Percentiles rank a stretch among this genome's conserved stretches.
These are phyloP conservation scores for Tauraco erythrolophus DNA, from an alignment of 2,113 vertebrate species.

Conservation along the genomic window DNA sequence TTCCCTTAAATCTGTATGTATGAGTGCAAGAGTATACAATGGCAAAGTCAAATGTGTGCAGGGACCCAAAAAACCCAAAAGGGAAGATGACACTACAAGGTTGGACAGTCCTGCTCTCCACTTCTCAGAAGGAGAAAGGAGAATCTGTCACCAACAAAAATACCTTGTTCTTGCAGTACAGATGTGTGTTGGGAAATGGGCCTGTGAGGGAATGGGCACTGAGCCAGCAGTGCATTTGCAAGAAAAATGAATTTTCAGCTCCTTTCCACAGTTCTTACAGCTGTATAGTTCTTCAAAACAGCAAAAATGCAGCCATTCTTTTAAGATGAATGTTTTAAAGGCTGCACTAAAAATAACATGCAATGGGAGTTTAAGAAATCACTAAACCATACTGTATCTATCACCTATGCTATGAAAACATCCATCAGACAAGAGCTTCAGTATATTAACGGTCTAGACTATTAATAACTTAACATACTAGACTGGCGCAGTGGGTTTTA, in stretches of 20 bases:
- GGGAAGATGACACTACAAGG: not conserved
- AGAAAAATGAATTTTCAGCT: not conserved
- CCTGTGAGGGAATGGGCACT: accelerated
- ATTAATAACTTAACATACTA: not conserved
- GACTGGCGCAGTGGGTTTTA: not conserved
- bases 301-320: not conserved
- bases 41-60: not conserved
- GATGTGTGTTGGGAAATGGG: not conserved
- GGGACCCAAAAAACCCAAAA: not conserved
- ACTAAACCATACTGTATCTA: not conserved
- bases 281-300: not conserved
- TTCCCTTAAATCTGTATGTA: not conserved
- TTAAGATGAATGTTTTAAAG: not conserved
- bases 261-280: not conserved
- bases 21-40: not conserved
- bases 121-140: not conserved
- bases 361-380: not conserved
- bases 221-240: not conserved
- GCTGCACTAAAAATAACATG: not conserved
- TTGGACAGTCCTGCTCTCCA: not conserved
- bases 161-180: not conserved
- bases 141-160: not conserved
- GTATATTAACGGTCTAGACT: not conserved
- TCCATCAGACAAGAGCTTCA: not conserved
- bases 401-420: not conserved